These are phyloP conservation scores for Amiota minor DNA, from an alignment of 2,888 invertebrate genomes.

Conservation along the genomic window DNA sequence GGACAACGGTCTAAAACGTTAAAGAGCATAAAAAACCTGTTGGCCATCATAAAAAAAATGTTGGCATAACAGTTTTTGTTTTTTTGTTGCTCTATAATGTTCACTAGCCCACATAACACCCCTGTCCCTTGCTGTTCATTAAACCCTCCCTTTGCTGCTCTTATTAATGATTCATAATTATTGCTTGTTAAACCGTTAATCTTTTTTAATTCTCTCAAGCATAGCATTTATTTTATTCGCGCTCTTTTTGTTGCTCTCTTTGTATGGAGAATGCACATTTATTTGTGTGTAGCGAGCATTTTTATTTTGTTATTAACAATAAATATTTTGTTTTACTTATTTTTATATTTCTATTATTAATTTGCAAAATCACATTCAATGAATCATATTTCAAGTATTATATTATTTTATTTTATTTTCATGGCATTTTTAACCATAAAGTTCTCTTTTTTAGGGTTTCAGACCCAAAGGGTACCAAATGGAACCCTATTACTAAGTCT, in stretches of 20 bases:
- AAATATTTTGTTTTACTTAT: not conserved
- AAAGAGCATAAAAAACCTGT: slow-evolving; percentile 16
- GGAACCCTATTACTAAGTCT: too few relatives aligned
- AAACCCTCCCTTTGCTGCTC: not conserved
- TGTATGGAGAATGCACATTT: not conserved
- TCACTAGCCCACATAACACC: not conserved
- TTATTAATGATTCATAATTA: slow-evolving; percentile 26
- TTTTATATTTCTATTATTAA: not conserved
- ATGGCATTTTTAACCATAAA: not conserved
- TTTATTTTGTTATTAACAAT: not conserved
- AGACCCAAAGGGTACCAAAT: too few relatives aligned
- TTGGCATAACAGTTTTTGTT: slow-evolving; percentile 2
- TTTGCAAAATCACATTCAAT: not conserved
- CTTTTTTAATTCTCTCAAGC: not conserved
- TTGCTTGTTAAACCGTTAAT: slow-evolving; percentile 18
- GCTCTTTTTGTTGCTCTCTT: not conserved
- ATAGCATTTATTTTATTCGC: not conserved
- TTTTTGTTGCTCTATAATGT: not conserved
- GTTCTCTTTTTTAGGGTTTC: not conserved
- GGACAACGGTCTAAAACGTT: not conserved
- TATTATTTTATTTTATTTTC: not conserved
- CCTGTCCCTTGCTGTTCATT: not conserved
- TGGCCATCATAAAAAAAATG: not conserved
- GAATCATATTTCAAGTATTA: not conserved
- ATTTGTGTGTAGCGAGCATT: not conserved